Evolutionary conservation across 2,888 invertebrate species (phyloP).

Genomic region (Perdita meconis): DNA sequence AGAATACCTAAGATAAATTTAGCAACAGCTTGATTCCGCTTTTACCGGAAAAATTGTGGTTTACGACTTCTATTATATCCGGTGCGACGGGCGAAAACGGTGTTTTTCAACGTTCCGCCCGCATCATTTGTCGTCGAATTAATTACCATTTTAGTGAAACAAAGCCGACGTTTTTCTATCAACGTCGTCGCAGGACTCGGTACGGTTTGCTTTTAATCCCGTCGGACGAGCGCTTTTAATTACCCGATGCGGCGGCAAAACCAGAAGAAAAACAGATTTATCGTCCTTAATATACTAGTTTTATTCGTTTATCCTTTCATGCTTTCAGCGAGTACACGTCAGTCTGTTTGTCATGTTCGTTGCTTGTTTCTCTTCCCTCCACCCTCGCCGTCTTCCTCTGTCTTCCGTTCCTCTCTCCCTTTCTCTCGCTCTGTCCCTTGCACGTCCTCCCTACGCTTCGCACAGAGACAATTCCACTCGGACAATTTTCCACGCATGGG

Average conservation of each 20-base stretch:
- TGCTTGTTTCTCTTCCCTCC: slow-evolving; percentile 44
- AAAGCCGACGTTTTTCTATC: slow-evolving; percentile 54
- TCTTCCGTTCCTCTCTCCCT: slow-evolving; percentile 13
- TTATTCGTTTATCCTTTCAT: slow-evolving; percentile 66
- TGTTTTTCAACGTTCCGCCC: slow-evolving; percentile 20
- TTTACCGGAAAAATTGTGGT: not conserved
- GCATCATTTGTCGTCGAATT: slow-evolving; percentile 52
- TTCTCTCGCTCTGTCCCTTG: slow-evolving; percentile 14
- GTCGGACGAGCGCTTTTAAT: slow-evolving; percentile 54
- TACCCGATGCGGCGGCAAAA: slow-evolving; percentile 45
- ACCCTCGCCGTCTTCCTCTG: slow-evolving; percentile 8
- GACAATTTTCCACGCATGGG: slow-evolving; percentile 72
- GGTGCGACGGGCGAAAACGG: not conserved
- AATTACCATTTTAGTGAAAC: slow-evolving; percentile 59
- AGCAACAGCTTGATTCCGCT: not conserved
- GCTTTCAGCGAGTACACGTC: slow-evolving; percentile 65
- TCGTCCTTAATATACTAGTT: slow-evolving; percentile 70
- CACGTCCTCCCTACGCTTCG: slow-evolving; percentile 27
- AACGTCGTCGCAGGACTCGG: slow-evolving; percentile 52
- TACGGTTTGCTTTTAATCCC: slow-evolving; percentile 59
- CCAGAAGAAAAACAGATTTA: slow-evolving; percentile 62
- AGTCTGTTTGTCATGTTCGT: slow-evolving; percentile 59
- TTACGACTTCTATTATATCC: not conserved
- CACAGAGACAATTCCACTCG: slow-evolving; percentile 55
- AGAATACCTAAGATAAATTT: too few species aligned